phyloP scores from a whole-genome alignment of 1,140 invertebrate genomes.

The Aplysia californica region DNA sequence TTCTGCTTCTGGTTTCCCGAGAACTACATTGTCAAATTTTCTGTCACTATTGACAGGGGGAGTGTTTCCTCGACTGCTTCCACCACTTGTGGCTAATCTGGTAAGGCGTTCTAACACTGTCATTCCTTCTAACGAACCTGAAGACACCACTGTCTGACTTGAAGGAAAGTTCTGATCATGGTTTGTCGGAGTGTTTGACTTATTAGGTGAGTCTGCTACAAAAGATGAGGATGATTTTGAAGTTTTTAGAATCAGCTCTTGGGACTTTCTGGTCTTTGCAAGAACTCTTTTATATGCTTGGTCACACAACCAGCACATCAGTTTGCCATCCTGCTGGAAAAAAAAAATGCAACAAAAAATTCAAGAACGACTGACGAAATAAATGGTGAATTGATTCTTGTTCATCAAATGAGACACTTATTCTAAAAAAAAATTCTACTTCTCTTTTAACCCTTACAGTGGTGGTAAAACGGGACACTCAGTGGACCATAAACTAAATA shows the following conservation, averaged over 20 bases:
- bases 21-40: no score
- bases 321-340: slow-evolving; percentile 90
- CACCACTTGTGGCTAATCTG: slow-evolving; percentile 22
- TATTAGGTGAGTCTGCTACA: slow-evolving; percentile 12
- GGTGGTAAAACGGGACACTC: no score
- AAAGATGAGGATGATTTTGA: slow-evolving; percentile 14
- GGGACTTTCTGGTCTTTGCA: slow-evolving; percentile 75
- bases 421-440: no score
- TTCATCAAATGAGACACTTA: no score
- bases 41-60: no score
- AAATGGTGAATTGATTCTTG: not conserved
- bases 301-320: slow-evolving; percentile 96
- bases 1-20: slow-evolving; percentile 24
- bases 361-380: not conserved
- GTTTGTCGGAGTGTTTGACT: slow-evolving; percentile 16
- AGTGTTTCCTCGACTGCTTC: slow-evolving; percentile 30
- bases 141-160: not conserved
- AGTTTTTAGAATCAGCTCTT: slow-evolving; percentile 25
- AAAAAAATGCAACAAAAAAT: not conserved
- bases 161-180: slow-evolving; percentile 5
- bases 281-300: slow-evolving; percentile 92
- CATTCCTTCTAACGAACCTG: slow-evolving; percentile 24
- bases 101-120: slow-evolving; percentile 23
- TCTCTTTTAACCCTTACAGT: no score
- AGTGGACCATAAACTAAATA: no score